Conservation (phyloP, 2,113 vertebrate species). For the Carassius gibelio region DNA sequence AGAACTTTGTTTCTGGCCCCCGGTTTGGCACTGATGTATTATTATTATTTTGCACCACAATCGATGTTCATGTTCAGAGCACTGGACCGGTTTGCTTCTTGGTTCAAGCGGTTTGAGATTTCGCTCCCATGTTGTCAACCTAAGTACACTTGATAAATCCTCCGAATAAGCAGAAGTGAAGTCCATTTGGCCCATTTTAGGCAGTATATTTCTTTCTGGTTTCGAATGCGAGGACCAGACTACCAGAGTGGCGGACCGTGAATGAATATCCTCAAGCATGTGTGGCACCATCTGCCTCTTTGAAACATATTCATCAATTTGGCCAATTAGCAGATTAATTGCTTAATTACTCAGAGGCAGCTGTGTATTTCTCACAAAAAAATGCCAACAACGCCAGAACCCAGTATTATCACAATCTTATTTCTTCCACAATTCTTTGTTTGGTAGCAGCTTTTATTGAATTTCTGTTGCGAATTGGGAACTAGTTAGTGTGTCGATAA, state of each 20-base stretch:
- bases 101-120: conserved; percentile 9
- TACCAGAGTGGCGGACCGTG: neutral
- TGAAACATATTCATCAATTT: conserved; percentile 53
- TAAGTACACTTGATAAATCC: conserved; percentile 29
- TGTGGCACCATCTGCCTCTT: conserved; percentile 47
- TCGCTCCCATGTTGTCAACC: neutral
- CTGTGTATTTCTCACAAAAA: conserved; percentile 41
- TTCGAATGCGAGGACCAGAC: neutral
- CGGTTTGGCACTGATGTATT: conserved; percentile 1
- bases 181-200: conserved; percentile 5
- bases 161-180: conserved; percentile 2
- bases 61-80: neutral
- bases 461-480: neutral
- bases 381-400: conserved; percentile 3
- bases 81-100: conserved; percentile 11
- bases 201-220: neutral
- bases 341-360: conserved; percentile 49
- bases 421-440: neutral
- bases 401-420: neutral
- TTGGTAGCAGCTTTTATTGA: neutral
- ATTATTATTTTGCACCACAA: conserved; percentile 25
- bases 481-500: conserved; percentile 1
- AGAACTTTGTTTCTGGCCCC: neutral
- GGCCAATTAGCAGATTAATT: conserved; percentile 52
- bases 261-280: conserved; percentile 39